phyloP scores from a whole-genome alignment of 2,888 invertebrate genomes.

The Leucozona laternaria region DNA sequence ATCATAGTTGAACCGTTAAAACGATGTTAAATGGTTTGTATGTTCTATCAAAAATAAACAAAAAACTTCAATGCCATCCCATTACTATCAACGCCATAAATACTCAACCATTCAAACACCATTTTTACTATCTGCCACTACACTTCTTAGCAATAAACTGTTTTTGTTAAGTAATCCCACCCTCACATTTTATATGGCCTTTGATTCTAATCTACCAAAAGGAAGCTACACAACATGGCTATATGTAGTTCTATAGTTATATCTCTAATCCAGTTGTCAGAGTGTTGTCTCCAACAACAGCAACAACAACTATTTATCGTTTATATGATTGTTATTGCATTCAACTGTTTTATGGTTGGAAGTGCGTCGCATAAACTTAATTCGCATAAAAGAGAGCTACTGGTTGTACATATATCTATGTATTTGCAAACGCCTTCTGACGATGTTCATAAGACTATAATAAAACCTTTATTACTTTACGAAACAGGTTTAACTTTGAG shows the following conservation, averaged over 20 bases:
- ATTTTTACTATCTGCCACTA: conserved; percentile 30
- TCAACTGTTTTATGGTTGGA: conserved; percentile 49
- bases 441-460: background rate
- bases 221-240: background rate
- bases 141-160: conserved; percentile 21
- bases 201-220: conserved; percentile 26
- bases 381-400: conserved; percentile 43
- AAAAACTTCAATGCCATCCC: conserved; percentile 21
- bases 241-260: background rate
- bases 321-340: conserved; percentile 66
- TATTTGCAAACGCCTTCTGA: background rate
- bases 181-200: conserved; percentile 18
- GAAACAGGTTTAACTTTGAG: conserved; percentile 17
- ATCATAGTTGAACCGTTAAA: background rate
- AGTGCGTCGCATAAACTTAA: conserved; percentile 57
- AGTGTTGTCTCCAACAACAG: conserved; percentile 33
- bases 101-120: conserved; percentile 42
- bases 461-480: conserved; percentile 19
- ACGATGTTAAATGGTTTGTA: conserved; percentile 3
- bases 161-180: background rate
- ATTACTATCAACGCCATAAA: conserved; percentile 33
- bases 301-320: conserved; percentile 51
- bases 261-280: conserved; percentile 29
- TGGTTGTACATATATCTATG: background rate
- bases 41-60: conserved; percentile 2